A percentile compares a stretch with the other conserved stretches of the same genome.
phyloP scores from a whole-genome alignment of 2,113 vertebrate genomes.

The Willisornis vidua region DNA sequence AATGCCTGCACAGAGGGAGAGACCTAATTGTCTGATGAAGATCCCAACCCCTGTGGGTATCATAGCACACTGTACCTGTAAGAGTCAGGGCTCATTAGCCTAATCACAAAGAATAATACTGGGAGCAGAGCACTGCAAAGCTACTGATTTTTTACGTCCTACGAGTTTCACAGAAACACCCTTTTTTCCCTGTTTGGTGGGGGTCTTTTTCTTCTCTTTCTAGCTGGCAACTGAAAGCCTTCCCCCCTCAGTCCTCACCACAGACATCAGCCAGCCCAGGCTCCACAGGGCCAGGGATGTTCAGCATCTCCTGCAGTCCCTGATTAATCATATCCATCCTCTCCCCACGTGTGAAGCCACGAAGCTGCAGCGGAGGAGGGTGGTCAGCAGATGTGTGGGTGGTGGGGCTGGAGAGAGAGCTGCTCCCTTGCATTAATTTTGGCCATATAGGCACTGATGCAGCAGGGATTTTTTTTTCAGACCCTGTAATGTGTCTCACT shows the following conservation, averaged over 20 bases:
- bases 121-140: slow-evolving; percentile 37
- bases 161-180: background rate
- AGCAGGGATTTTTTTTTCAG: background rate
- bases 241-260: background rate
- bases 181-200: background rate
- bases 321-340: slow-evolving; percentile 46
- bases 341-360: background rate
- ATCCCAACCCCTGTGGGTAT: slow-evolving; percentile 70
- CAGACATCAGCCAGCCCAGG: background rate
- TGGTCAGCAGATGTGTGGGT: slow-evolving; percentile 43
- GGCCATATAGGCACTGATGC: background rate
- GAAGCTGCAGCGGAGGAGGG: background rate
- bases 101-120: slow-evolving; percentile 64
- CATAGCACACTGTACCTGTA: slow-evolving; percentile 63
- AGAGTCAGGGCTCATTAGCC: slow-evolving; percentile 70
- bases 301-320: slow-evolving; percentile 14
- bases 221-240: background rate
- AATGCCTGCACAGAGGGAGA: slow-evolving; percentile 68
- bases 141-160: slow-evolving; percentile 25
- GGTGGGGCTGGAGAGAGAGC: background rate
- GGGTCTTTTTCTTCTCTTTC: slow-evolving; percentile 1
- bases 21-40: slow-evolving; percentile 72
- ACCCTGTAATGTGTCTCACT: background rate
- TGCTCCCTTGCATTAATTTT: slow-evolving; percentile 51
- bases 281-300: background rate